These are phyloP conservation scores for Pantherophis alleghaniensis DNA, from an alignment of 2,797 vertebrate species.

Conservation along the genomic window DNA sequence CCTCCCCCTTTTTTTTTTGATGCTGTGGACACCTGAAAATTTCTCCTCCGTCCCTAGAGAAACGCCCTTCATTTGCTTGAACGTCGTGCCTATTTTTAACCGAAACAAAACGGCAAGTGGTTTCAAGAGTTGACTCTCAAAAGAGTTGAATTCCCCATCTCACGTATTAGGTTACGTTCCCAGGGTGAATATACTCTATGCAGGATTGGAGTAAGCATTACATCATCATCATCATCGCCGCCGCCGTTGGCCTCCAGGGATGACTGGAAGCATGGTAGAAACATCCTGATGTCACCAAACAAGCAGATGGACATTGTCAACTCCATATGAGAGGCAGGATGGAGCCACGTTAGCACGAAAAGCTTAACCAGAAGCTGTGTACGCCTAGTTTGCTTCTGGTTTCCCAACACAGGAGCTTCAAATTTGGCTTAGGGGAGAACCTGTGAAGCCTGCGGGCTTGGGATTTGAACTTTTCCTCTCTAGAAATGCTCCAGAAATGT, in stretches of 20 bases:
- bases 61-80: conserved; percentile 40
- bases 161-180: not conserved
- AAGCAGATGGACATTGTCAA: not conserved
- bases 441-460: not conserved
- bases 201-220: not conserved
- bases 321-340: not conserved
- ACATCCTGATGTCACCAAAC: not conserved
- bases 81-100: conserved; percentile 58
- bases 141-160: conserved; percentile 21
- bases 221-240: not conserved
- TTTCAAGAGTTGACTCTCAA: conserved; percentile 42
- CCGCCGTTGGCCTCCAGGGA: not conserved
- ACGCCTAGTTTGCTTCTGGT: not conserved
- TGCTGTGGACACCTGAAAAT: conserved; percentile 34
- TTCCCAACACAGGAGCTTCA: not conserved
- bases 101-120: conserved; percentile 48
- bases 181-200: not conserved
- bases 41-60: conserved; percentile 48
- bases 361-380: not conserved
- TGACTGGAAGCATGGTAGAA: not conserved
- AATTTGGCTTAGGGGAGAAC: too few relatives aligned
- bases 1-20: conserved; percentile 35
- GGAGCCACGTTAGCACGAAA: not conserved
- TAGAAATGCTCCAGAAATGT: not conserved
- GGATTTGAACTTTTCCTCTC: not conserved